phyloP scores from a whole-genome alignment of 2,797 vertebrate species.

The Ispidina picta region DNA sequence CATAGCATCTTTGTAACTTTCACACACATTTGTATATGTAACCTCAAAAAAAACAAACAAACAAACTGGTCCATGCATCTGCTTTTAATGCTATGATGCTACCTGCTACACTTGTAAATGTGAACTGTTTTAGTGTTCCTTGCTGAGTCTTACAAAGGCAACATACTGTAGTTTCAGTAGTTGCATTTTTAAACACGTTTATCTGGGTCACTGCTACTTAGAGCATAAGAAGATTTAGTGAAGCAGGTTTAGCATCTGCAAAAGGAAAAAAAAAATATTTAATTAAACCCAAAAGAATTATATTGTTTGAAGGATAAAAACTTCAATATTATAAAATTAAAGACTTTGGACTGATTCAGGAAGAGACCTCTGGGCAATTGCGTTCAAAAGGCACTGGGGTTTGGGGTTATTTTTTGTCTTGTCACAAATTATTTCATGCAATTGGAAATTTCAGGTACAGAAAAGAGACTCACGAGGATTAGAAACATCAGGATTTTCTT shows the following conservation, averaged over 20 bases:
- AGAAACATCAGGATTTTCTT: not conserved
- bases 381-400: not conserved
- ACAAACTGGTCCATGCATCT: not conserved
- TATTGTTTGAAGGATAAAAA: conserved; percentile 1
- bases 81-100: not conserved
- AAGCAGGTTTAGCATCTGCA: conserved; percentile 53
- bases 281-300: conserved; percentile 38
- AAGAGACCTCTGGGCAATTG: not conserved
- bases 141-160: conserved; percentile 40
- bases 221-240: conserved; percentile 63
- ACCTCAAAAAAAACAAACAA: not conserved
- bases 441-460: not conserved
- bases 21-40: not conserved
- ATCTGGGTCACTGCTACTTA: conserved; percentile 76
- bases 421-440: not conserved
- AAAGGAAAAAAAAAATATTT: conserved; percentile 27
- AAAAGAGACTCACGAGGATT: conserved; percentile 14
- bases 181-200: conserved; percentile 71
- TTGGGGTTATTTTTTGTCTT: not conserved
- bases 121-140: conserved; percentile 50
- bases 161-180: conserved; percentile 63
- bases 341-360: conserved; percentile 3
- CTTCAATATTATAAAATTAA: not conserved
- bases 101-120: conserved; percentile 23
- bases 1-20: not conserved